Evolutionary conservation across 2,113 vertebrate genomes (phyloP).

Genomic region (Gnathonemus echidnorhynchus): DNA sequence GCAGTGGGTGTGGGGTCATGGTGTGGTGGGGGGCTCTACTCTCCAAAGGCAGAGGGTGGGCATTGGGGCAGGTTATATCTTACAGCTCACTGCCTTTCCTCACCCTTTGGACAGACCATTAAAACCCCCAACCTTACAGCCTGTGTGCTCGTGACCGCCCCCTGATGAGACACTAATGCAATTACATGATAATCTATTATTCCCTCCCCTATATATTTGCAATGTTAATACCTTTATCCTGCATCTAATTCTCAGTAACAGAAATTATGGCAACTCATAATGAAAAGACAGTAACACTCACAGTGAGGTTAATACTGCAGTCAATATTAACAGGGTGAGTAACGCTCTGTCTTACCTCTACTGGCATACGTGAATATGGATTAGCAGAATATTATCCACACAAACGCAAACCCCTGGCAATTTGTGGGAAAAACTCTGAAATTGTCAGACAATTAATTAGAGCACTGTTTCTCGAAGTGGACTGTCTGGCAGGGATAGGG

Average conservation of each 20-base stretch:
- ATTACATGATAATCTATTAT: not conserved
- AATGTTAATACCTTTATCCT: not conserved
- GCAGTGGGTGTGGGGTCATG: not conserved
- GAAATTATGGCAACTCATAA: not conserved
- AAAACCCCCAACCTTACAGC: not conserved
- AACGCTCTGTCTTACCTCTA: not conserved
- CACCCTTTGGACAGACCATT: not conserved
- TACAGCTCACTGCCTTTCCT: not conserved
- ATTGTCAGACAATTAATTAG: not conserved
- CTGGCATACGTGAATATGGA: not conserved
- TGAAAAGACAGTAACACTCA: not conserved
- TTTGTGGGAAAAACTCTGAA: not conserved
- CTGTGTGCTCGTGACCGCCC: not conserved
- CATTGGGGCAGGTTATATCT: not conserved
- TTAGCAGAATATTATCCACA: not conserved
- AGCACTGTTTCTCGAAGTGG: not conserved
- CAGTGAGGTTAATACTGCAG: not conserved
- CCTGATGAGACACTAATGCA: not conserved
- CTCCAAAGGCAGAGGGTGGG: not conserved
- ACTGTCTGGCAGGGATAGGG: not conserved
- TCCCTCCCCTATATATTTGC: not conserved
- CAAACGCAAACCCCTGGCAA: not conserved
- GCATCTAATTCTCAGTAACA: not conserved
- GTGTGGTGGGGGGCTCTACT: not conserved
- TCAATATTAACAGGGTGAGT: not conserved